phyloP scores from a whole-genome alignment of 2,888 invertebrate species.

The Clitarchus hookeri region DNA sequence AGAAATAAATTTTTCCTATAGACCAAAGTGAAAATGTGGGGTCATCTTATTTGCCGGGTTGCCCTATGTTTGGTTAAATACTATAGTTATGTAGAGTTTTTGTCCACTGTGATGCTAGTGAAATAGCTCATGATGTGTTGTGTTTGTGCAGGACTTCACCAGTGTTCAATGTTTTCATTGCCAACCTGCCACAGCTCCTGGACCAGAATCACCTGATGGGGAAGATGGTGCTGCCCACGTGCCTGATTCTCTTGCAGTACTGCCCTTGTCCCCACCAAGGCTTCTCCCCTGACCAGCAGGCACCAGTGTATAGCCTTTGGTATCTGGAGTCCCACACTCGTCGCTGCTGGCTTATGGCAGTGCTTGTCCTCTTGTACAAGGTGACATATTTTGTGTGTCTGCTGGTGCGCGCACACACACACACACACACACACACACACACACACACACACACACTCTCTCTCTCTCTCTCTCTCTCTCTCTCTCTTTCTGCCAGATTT shows the following conservation, averaged over 20 bases:
- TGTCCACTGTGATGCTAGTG: too few relatives aligned
- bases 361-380: slow-evolving; percentile 94
- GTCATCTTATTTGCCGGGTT: too few relatives aligned
- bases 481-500: too few relatives aligned
- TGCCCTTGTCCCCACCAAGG: slow-evolving; percentile 74
- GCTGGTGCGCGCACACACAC: background rate
- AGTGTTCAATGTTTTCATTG: slow-evolving; percentile 94
- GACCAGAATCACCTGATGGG: slow-evolving; percentile 97
- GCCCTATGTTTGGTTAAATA: too few relatives aligned
- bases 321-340: slow-evolving; percentile 84
- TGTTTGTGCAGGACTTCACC: slow-evolving; percentile 73
- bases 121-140: background rate
- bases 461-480: too few relatives aligned
- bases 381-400: slow-evolving; percentile 58
- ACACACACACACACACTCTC: too few relatives aligned
- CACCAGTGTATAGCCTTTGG: slow-evolving; percentile 82
- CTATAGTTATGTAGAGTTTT: too few relatives aligned
- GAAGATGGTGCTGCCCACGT: slow-evolving; percentile 82
- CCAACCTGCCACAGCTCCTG: slow-evolving; percentile 89
- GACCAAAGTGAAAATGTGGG: too few relatives aligned
- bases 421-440: too few relatives aligned
- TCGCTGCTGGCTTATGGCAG: slow-evolving; percentile 89
- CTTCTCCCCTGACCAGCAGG: slow-evolving; percentile 62
- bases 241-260: slow-evolving; percentile 78
- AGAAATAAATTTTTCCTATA: too few relatives aligned